phyloP scores from a whole-genome alignment of 37 sponge, comb jelly and placozoan genomes.

The Ephydatia muelleri region DNA sequence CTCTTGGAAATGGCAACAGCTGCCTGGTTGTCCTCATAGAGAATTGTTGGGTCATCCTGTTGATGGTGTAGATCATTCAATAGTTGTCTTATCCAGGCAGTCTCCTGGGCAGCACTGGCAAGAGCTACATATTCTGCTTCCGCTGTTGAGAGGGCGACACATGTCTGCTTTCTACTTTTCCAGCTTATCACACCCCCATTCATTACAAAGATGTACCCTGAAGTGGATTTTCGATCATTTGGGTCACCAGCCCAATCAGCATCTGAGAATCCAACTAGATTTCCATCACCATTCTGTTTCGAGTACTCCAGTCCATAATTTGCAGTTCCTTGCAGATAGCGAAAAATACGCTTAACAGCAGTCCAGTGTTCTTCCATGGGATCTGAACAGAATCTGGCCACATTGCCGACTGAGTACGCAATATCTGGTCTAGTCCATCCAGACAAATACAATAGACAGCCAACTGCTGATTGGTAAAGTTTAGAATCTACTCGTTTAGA shows the following conservation, averaged over 20 bases:
- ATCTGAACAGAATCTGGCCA: slow-evolving; percentile 37
- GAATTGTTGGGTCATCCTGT: slow-evolving; percentile 47
- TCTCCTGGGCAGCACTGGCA: slow-evolving; percentile 54
- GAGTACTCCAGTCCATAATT: slow-evolving; percentile 26
- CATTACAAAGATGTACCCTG: slow-evolving; percentile 42
- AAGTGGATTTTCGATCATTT: slow-evolving; percentile 30
- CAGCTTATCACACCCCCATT: slow-evolving; percentile 44
- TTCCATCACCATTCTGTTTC: slow-evolving; percentile 7
- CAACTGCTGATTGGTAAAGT: slow-evolving; percentile 43
- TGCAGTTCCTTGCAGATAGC: slow-evolving; percentile 48
- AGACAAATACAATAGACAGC: slow-evolving; percentile 48
- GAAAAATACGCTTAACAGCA: slow-evolving; percentile 41
- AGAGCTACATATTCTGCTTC: slow-evolving; percentile 64
- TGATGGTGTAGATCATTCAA: no score
- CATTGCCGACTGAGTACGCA: slow-evolving; percentile 42
- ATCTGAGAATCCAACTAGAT: slow-evolving; percentile 54
- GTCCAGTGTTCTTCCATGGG: slow-evolving; percentile 47
- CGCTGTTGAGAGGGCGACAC: slow-evolving; percentile 42
- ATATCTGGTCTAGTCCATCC: slow-evolving; percentile 56
- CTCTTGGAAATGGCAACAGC: slow-evolving; percentile 51
- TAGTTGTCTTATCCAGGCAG: slow-evolving; percentile 48
- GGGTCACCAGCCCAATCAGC: slow-evolving; percentile 59
- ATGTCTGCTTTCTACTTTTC: slow-evolving; percentile 36
- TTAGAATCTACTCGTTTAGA: slow-evolving; percentile 12
- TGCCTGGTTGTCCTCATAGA: slow-evolving; percentile 66